Conservation (phyloP, 2,113 vertebrate species). For the Fulica atra region DNA sequence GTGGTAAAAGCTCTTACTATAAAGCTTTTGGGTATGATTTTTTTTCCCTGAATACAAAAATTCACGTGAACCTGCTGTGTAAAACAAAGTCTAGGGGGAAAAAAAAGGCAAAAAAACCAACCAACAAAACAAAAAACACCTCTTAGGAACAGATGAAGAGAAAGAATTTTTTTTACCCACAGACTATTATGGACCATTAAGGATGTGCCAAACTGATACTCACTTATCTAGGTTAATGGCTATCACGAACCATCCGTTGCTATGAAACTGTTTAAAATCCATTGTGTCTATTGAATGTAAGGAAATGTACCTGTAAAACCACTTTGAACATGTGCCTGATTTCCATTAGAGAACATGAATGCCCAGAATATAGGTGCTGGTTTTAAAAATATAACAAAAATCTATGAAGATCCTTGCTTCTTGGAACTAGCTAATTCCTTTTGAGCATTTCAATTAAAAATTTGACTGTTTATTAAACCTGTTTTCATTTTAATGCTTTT, state of each 20-base stretch:
- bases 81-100: not conserved
- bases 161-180: not conserved
- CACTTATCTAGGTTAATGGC: slow-evolving; percentile 32
- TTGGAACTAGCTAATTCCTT: not conserved
- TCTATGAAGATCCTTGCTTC: not conserved
- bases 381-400: not conserved
- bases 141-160: not conserved
- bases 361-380: not conserved
- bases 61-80: not conserved
- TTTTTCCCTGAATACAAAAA: not conserved
- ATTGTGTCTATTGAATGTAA: slow-evolving; percentile 45
- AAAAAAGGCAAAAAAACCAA: not conserved
- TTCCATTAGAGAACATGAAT: slow-evolving; percentile 3
- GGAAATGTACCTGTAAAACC: slow-evolving; percentile 40
- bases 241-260: slow-evolving; percentile 35
- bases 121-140: not conserved
- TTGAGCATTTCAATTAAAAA: not conserved
- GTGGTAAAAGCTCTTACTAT: not conserved
- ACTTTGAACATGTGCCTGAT: slow-evolving; percentile 2
- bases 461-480: not conserved
- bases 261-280: slow-evolving; percentile 61
- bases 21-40: not conserved
- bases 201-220: slow-evolving; percentile 18
- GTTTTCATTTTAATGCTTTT: not conserved
- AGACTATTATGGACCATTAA: not conserved